A percentile compares a stretch with the other conserved stretches of the same genome.
Conservation (phyloP, 2,113 vertebrate genomes). For the Holacanthus passer region DNA sequence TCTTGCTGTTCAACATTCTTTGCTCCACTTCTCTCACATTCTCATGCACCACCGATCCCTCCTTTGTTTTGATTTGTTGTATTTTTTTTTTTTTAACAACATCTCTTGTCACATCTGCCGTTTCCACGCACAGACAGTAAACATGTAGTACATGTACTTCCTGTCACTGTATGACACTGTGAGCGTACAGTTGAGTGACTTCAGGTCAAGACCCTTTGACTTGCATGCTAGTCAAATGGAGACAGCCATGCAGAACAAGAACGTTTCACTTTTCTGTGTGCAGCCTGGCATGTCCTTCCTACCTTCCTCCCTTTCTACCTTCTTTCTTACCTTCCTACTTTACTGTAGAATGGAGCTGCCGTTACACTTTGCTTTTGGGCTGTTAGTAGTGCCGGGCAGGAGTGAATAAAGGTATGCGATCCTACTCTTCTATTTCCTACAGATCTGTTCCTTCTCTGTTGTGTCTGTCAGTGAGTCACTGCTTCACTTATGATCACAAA, state of each 20-base stretch:
- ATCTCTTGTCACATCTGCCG: background rate
- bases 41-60: background rate
- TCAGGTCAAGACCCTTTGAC: background rate
- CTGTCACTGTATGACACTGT: background rate
- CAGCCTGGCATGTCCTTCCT: constrained; percentile 15
- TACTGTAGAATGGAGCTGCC: too few species aligned
- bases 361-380: constrained; percentile 17
- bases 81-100: too few species aligned
- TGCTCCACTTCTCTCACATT: background rate
- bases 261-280: constrained; percentile 14
- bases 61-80: too few species aligned
- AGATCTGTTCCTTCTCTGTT: background rate
- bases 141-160: background rate
- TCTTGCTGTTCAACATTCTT: background rate
- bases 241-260: constrained; percentile 17
- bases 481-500: background rate
- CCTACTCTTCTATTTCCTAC: background rate
- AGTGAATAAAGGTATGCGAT: constrained; percentile 41
- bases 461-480: background rate
- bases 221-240: constrained; percentile 2
- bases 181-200: background rate
- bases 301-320: background rate
- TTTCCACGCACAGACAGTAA: constrained; percentile 2
- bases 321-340: background rate
- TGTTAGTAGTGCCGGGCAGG: background rate